These are phyloP conservation scores for Panagrolaimus sp. DNA, from an alignment of 1,140 invertebrate genomes.

Conservation along the genomic window DNA sequence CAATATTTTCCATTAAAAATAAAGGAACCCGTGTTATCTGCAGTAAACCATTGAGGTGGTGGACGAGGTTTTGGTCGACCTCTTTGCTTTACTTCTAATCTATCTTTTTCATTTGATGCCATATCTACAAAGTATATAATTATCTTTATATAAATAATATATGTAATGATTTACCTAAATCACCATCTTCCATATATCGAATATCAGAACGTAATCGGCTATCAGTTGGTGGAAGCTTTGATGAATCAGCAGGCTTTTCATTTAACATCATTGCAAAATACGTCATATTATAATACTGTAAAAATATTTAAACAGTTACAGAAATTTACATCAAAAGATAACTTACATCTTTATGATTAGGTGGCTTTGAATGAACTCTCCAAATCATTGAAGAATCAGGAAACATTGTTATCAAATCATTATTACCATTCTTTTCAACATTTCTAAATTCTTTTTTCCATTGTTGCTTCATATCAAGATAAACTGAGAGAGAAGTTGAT, in stretches of 20 bases:
- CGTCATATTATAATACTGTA: constrained; percentile 2
- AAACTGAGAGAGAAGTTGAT: not conserved
- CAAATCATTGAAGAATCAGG: not conserved
- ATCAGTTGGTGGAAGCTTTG: not conserved
- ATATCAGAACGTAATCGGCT: constrained; percentile 12
- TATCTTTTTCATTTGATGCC: not conserved
- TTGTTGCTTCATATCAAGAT: constrained; percentile 6
- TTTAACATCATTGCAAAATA: constrained; percentile 15
- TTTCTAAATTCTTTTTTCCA: constrained; percentile 1
- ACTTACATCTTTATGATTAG: constrained; percentile 6
- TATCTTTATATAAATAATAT: no score
- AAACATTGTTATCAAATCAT: not conserved
- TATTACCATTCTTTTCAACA: not conserved
- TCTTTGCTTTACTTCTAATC: constrained; percentile 8
- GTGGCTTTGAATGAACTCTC: not conserved
- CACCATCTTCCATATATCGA: not conserved
- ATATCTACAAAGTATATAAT: not conserved
- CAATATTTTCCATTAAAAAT: no score
- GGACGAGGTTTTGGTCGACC: not conserved
- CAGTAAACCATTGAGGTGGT: no score
- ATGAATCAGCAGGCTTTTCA: not conserved
- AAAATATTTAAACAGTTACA: no score
- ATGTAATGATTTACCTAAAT: no score
- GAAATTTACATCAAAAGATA: not conserved
- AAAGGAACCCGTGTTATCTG: no score